Evolutionary conservation across 2,113 vertebrate species (phyloP).

Genomic region (Amphilophus citrinellus): DNA sequence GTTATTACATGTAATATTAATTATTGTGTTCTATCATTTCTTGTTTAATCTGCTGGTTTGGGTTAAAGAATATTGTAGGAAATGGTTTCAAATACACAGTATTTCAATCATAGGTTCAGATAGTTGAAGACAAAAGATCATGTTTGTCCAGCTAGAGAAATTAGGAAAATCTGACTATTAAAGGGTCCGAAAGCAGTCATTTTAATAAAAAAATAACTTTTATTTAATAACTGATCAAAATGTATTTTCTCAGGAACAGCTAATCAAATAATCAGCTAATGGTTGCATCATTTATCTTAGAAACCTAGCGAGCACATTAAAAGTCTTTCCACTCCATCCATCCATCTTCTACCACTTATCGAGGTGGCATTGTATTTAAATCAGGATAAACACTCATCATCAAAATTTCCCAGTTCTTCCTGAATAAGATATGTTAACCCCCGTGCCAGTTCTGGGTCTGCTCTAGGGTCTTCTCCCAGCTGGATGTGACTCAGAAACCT

Average conservation of each 20-base stretch:
- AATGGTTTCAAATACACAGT: not conserved
- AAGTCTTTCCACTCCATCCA: not conserved
- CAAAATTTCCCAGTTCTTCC: not conserved
- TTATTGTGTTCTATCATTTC: not conserved
- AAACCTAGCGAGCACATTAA: not conserved
- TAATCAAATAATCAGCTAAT: not conserved
- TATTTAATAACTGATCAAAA: not conserved
- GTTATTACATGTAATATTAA: not conserved
- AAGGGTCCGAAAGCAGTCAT: not conserved
- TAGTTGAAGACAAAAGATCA: not conserved
- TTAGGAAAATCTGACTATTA: not conserved
- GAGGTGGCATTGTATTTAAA: not conserved
- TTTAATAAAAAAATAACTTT: not conserved
- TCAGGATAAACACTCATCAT: not conserved
- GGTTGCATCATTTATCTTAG: not conserved
- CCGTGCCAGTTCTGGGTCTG: not conserved
- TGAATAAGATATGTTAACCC: not conserved
- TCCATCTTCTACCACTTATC: not conserved
- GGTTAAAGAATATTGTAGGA: not conserved
- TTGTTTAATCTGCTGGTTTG: not conserved
- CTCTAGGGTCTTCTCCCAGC: not conserved
- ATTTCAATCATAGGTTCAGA: not conserved
- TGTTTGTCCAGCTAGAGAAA: not conserved
- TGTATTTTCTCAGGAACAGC: not conserved
- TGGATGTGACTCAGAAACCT: not conserved